Percentiles rank a stretch among this genome's conserved stretches.
These are phyloP conservation scores for Dryobates pubescens DNA, from an alignment of 2,797 vertebrate species.

Conservation along the genomic window DNA sequence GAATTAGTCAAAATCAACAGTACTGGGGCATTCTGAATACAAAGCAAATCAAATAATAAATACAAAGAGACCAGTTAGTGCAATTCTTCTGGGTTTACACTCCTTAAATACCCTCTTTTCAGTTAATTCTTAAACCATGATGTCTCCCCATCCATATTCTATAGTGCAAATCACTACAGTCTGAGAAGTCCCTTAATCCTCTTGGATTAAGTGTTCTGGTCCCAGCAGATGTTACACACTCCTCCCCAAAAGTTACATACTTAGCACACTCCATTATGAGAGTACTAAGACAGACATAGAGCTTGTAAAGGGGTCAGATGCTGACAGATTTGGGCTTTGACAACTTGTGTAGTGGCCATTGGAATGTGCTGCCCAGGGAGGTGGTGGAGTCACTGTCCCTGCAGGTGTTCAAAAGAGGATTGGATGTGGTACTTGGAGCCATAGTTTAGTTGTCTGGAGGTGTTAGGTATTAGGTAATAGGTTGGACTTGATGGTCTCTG, in stretches of 20 bases:
- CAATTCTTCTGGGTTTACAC: background rate
- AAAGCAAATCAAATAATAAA: background rate
- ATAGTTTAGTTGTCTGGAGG: too few species aligned
- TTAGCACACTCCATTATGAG: background rate
- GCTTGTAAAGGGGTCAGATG: background rate
- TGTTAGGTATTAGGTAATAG: too few species aligned
- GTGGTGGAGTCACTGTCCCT: too few species aligned
- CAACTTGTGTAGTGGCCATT: background rate
- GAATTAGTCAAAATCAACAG: background rate
- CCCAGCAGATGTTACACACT: background rate
- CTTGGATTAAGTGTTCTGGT: background rate
- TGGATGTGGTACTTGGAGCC: too few species aligned
- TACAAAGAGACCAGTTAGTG: background rate
- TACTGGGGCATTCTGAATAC: background rate
- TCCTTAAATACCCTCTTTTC: background rate
- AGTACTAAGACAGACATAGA: background rate
- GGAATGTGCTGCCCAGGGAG: too few species aligned
- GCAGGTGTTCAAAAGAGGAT: too few species aligned
- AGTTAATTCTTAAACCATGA: background rate
- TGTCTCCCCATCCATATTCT: background rate
- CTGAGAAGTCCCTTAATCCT: background rate
- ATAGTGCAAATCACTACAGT: background rate
- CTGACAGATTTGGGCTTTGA: slow-evolving; percentile 1
- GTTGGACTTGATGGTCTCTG: too few species aligned
- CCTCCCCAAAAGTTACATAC: background rate